Evolutionary conservation across 2,113 vertebrate genomes (phyloP), one percentile per base, ranked within the genome.

Genomic region (Etheostoma cragini): DNA sequence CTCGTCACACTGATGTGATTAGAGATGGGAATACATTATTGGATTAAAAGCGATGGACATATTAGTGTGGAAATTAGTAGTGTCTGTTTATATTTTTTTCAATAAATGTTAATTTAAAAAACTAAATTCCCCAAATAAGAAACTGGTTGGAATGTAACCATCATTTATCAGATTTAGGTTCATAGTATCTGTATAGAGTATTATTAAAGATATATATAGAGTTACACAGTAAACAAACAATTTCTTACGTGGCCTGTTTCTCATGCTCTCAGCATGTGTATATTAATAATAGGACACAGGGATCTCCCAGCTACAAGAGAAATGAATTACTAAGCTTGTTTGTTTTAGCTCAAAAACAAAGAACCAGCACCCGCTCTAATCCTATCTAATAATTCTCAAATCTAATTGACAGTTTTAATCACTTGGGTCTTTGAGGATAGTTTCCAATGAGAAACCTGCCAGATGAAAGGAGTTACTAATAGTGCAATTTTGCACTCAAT

Each of bases 1-100:
- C 84, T 91, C 83, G 84, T 90, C 89, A 89, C 80, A 81, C 72
- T 86, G 87, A 94, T 92, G 84, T 65, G 50, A 92, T 92, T 89
- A 91, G 56, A 82, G 16, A 50, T 47, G 71, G 77, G 62, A 50
- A 85, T 82, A 87, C 60, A 73, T 65, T 80, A 86, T 84, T 87
- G 64, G 73, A 90, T 91, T 89, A 72, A 84, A 85, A 61, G 21
- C 17, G 63, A 30, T 45, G 50, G 62, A 54, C 69, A 26, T 76
- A 87, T 78, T 66, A 80, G 81, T 52, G 72, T 22, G 42, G 71
- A 65, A 53, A 67, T 73, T 33, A 72, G 53, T 71, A 47, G 74
- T 65, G 30, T 64, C 45, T 56, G 33, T 62, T 66, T 19, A 42
- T 67, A 38, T 38, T 10, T 71, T 50, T 3, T 78, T 75, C 5